A percentile compares a stretch with the other conserved stretches of the same genome.
Conservation (phyloP, 2,113 vertebrate genomes). For the Syngnathus floridae region DNA sequence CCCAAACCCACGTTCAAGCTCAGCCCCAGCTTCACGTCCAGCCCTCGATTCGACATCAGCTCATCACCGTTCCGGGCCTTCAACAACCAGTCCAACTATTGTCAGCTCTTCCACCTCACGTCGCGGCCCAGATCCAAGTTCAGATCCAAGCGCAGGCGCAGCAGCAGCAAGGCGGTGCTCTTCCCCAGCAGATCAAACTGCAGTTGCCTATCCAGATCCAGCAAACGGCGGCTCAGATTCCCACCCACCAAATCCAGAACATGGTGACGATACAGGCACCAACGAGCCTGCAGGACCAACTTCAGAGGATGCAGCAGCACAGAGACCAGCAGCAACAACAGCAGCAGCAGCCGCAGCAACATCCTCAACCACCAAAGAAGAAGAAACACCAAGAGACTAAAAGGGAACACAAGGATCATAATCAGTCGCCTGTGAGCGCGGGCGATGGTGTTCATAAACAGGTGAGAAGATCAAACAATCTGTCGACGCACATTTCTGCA, state of each 20-base stretch:
- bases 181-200: conserved; percentile 85
- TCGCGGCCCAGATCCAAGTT: conserved; percentile 76
- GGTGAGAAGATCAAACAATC: conserved; percentile 65
- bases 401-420: conserved; percentile 83
- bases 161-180: conserved; percentile 79
- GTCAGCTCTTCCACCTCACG: conserved; percentile 62
- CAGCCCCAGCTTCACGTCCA: conserved; percentile 74
- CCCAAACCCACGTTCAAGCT: conserved; percentile 67
- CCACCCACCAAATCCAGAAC: conserved; percentile 86
- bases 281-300: conserved; percentile 86
- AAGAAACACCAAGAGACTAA: conserved; percentile 71
- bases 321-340: conserved; percentile 77
- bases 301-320: conserved; percentile 87
- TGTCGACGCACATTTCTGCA: not conserved
- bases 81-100: conserved; percentile 85
- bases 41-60: conserved; percentile 79
- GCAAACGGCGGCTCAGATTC: conserved; percentile 67
- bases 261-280: conserved; percentile 87
- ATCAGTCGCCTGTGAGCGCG: conserved; percentile 77
- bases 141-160: conserved; percentile 72
- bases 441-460: conserved; percentile 90
- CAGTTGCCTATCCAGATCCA: conserved; percentile 88
- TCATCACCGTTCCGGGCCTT: conserved; percentile 83
- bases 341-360: conserved; percentile 55
- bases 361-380: conserved; percentile 66